Conservation (phyloP, 2,113 vertebrate genomes). For the Kryptolebias marmoratus region DNA sequence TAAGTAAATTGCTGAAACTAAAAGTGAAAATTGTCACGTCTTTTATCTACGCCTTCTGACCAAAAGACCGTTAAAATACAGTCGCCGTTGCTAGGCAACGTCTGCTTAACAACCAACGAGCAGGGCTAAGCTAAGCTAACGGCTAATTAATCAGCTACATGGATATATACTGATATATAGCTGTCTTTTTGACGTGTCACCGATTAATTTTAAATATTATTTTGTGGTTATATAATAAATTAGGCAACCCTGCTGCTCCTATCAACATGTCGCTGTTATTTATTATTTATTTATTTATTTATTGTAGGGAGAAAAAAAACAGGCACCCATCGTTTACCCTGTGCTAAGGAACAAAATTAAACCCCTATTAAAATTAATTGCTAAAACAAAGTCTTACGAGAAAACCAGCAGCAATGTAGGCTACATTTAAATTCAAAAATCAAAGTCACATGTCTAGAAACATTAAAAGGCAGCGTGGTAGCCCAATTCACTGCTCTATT, state of each 20-base stretch:
- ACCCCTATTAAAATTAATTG: neutral
- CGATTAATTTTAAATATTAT: neutral
- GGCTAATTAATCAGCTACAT: neutral
- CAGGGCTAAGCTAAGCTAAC: neutral
- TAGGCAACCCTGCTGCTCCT: neutral
- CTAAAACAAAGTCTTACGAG: neutral
- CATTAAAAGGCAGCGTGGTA: too few relatives aligned
- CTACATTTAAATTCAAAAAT: neutral
- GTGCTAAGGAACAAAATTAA: too few relatives aligned
- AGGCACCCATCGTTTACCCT: neutral
- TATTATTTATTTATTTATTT: neutral
- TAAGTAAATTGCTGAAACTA: slow-evolving; percentile 2
- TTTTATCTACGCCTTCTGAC: neutral
- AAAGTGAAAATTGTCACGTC: slow-evolving; percentile 4
- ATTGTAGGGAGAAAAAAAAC: neutral
- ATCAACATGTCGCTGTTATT: neutral
- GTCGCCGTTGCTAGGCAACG: slow-evolving; percentile 4
- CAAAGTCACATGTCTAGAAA: neutral
- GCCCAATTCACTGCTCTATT: too few relatives aligned
- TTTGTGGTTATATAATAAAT: neutral
- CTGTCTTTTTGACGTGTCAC: neutral
- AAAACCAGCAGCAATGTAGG: neutral
- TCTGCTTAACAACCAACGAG: neutral
- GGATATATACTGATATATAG: neutral
- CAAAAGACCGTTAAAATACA: neutral